Conservation (phyloP, 1,140 invertebrate genomes). For the Parapsyche elsis region DNA sequence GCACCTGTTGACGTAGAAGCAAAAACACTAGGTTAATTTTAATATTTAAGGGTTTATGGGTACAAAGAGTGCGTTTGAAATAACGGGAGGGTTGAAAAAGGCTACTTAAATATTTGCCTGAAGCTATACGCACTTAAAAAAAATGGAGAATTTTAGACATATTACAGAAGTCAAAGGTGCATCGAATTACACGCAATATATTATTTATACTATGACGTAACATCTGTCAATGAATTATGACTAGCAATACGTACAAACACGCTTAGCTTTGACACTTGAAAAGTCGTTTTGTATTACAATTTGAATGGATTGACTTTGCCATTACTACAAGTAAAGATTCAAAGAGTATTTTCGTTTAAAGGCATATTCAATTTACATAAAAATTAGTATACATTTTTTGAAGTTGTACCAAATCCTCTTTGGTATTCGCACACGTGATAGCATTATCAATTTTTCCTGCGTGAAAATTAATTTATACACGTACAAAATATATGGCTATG, state of each 20-base stretch:
- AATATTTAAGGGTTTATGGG: not conserved
- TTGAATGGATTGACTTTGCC: too few relatives aligned
- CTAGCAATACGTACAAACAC: too few relatives aligned
- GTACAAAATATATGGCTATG: not conserved
- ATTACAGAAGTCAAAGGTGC: constrained; percentile 4
- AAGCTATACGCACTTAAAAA: not conserved
- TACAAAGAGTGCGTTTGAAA: not conserved
- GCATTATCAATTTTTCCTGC: not conserved
- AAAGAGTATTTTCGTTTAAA: too few relatives aligned
- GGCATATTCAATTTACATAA: too few relatives aligned
- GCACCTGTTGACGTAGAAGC: constrained; percentile 32
- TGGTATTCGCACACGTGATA: too few relatives aligned
- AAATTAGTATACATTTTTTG: too few relatives aligned
- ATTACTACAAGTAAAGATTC: too few relatives aligned
- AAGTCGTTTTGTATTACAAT: too few relatives aligned
- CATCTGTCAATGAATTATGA: not conserved
- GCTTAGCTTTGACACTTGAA: not conserved
- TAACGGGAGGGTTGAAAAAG: not conserved
- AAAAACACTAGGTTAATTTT: not conserved
- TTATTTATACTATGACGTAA: not conserved
- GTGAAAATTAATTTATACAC: not conserved
- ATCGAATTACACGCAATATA: constrained; percentile 4
- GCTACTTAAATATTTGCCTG: not conserved
- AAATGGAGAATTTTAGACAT: not conserved
- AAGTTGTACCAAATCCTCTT: not conserved